A percentile compares a stretch with the other conserved stretches of the same genome.
Conservation (phyloP, 2,888 invertebrate genomes). For the Eupeodes luniger region DNA sequence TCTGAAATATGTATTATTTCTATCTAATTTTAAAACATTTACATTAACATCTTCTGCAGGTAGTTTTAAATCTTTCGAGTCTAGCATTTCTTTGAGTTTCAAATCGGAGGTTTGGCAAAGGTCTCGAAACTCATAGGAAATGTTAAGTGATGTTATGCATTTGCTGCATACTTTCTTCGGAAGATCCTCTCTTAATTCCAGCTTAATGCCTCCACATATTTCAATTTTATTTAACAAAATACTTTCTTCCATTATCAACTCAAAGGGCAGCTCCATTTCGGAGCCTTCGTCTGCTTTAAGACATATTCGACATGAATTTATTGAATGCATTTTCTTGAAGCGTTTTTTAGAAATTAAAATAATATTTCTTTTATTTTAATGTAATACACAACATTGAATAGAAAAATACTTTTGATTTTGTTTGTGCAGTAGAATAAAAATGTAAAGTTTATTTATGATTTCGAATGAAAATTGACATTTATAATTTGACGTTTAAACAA, state of each 20-base stretch:
- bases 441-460: conserved; percentile 11
- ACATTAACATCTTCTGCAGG: not conserved
- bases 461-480: not conserved
- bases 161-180: conserved; percentile 81
- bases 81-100: conserved; percentile 48
- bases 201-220: conserved; percentile 81
- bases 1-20: not conserved
- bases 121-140: conserved; percentile 80
- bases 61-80: conserved; percentile 29
- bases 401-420: not conserved
- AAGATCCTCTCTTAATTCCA: conserved; percentile 80
- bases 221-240: conserved; percentile 81
- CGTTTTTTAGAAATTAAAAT: not conserved
- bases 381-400: not conserved
- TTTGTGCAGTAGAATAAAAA: not conserved
- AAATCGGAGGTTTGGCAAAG: conserved; percentile 81
- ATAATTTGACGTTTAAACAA: not conserved
- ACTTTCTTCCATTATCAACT: conserved; percentile 74
- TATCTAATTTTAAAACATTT: not conserved
- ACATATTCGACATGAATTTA: conserved; percentile 81
- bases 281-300: conserved; percentile 79
- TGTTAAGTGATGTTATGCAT: conserved; percentile 79
- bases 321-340: conserved; percentile 26
- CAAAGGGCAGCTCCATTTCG: conserved; percentile 78
- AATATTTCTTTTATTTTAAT: not conserved